Conservation (phyloP, 2,888 invertebrate species). For the Cyclophora albipunctata region DNA sequence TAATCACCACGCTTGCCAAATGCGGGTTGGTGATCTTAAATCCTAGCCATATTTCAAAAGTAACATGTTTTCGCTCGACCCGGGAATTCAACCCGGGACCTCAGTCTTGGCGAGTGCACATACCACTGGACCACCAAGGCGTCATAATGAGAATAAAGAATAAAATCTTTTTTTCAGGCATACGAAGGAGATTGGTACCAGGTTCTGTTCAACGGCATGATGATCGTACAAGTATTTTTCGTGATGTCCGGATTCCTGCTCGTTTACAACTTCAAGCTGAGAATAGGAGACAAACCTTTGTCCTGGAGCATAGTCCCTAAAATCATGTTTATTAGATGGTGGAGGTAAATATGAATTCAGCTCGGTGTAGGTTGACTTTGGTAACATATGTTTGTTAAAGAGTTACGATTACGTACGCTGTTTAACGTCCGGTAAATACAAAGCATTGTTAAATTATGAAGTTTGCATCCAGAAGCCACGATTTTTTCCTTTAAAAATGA, state of each 20-base stretch:
- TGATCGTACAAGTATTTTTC: conserved; percentile 18
- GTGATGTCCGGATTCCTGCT: conserved; percentile 19
- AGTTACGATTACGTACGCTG: background rate
- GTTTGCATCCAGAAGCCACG: no score
- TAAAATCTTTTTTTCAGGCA: conserved; percentile 1
- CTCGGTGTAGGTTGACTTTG: background rate
- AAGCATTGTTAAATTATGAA: no score
- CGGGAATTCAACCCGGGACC: no score
- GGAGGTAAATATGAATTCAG: background rate
- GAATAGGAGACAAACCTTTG: background rate
- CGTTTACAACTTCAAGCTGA: conserved; percentile 3
- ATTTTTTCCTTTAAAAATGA: no score
- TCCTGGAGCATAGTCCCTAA: conserved; percentile 1
- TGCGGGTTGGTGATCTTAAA: no score
- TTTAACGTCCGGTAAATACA: background rate
- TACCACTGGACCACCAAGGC: no score
- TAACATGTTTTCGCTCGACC: no score
- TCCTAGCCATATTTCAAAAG: no score
- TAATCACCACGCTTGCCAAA: no score
- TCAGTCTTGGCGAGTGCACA: no score
- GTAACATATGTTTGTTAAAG: background rate
- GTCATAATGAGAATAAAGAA: background rate
- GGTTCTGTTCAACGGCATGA: conserved; percentile 3
- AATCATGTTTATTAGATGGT: background rate
- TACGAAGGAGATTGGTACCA: background rate